Conservation (phyloP, 2,113 vertebrate species). For the Rhipidura dahli region DNA sequence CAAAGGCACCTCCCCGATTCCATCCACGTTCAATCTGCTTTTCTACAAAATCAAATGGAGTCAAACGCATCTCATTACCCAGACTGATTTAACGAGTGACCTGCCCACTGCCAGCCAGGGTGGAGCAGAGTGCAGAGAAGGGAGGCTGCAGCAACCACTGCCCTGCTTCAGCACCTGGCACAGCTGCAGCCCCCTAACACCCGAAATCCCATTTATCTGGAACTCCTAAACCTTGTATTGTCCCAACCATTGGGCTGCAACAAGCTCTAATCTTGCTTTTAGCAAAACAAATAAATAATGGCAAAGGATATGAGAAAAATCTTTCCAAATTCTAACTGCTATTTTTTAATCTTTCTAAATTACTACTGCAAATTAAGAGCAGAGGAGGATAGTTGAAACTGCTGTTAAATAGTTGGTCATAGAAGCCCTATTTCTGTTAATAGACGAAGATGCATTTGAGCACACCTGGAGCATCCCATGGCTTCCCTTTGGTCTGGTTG, state of each 20-base stretch:
- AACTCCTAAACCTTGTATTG: neutral
- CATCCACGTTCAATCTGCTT: neutral
- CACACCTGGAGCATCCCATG: neutral
- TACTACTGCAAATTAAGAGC: neutral
- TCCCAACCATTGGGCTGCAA: neutral
- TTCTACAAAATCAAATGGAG: neutral
- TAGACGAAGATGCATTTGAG: neutral
- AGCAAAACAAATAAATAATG: neutral
- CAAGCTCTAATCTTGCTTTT: neutral
- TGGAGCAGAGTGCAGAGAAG: neutral
- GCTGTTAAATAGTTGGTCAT: neutral
- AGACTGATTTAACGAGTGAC: neutral
- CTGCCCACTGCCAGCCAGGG: fast-evolving
- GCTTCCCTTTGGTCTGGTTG: neutral
- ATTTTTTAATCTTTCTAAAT: neutral
- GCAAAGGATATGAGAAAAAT: neutral
- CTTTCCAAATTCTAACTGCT: neutral
- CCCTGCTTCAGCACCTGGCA: neutral
- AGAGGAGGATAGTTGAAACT: neutral
- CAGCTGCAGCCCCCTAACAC: neutral
- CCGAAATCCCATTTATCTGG: neutral
- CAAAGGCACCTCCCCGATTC: neutral
- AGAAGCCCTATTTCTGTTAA: neutral
- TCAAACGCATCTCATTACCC: neutral
- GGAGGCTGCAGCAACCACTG: neutral